Evolutionary conservation across 2,113 vertebrate species (phyloP).

Genomic region (Neotoma lepida): DNA sequence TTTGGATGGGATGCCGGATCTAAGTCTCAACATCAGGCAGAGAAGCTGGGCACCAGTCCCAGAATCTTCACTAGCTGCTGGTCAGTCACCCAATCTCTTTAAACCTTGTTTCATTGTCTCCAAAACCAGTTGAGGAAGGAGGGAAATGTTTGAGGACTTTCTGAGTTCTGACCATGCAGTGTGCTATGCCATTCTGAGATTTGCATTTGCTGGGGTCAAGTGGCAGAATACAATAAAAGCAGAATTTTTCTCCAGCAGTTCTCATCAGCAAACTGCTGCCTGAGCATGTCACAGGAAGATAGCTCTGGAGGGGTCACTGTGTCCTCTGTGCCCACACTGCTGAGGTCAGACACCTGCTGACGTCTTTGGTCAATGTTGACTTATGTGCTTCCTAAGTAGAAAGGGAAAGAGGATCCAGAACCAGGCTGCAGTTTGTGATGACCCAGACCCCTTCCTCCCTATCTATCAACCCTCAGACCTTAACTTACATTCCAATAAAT

Average conservation of each 20-base stretch:
- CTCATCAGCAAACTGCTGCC: neutral
- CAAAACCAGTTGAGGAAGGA: slow-evolving; percentile 47
- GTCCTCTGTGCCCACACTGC: neutral
- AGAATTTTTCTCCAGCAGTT: neutral
- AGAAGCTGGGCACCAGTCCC: neutral
- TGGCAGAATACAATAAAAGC: neutral
- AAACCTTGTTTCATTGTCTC: slow-evolving; percentile 45
- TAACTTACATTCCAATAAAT: slow-evolving; percentile 45
- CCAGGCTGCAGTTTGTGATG: neutral
- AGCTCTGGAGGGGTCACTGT: neutral
- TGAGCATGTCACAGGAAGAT: neutral
- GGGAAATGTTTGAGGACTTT: neutral
- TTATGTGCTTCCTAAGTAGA: neutral
- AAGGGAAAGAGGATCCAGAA: neutral
- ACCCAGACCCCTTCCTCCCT: neutral
- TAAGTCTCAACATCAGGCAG: neutral
- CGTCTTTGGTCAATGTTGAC: slow-evolving; percentile 12
- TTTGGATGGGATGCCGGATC: neutral
- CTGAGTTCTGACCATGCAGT: neutral
- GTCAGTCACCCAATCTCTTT: slow-evolving; percentile 53
- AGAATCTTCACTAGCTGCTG: slow-evolving; percentile 40
- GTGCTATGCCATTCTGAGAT: neutral
- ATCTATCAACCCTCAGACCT: neutral
- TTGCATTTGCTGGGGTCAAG: neutral
- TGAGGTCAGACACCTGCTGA: neutral